These are phyloP conservation scores for Chalcosyrphus nemorum DNA, from an alignment of 2,888 invertebrate species.

Conservation along the genomic window DNA sequence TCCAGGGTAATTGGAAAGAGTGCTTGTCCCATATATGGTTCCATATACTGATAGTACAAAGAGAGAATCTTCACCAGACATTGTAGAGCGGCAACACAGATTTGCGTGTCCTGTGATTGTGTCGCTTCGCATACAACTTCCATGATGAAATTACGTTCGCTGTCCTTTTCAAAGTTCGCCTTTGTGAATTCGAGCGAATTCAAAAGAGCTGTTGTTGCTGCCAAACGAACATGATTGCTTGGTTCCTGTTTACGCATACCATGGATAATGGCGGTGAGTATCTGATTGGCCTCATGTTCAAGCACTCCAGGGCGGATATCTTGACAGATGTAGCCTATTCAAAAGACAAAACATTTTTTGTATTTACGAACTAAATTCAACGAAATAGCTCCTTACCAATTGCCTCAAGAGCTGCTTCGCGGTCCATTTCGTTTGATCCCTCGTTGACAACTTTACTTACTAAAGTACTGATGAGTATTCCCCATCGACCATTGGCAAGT, in stretches of 20 bases:
- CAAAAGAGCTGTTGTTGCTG: constrained; percentile 97
- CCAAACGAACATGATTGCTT: constrained; percentile 95
- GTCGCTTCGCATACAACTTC: constrained; percentile 99
- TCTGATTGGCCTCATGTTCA: constrained; percentile 95
- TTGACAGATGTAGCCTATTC: constrained; percentile 92
- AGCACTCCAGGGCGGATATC: constrained; percentile 98
- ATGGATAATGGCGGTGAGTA: constrained; percentile 98
- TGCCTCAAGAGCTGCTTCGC: constrained; percentile 98
- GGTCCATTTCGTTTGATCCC: constrained; percentile 94
- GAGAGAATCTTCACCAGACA: constrained; percentile 99
- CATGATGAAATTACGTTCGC: constrained; percentile 99
- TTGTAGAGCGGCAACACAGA: constrained; percentile 97
- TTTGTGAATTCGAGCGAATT: constrained; percentile 99
- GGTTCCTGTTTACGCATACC: constrained; percentile 98
- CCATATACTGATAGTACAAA: constrained; percentile 99
- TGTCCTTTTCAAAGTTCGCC: constrained; percentile 98
- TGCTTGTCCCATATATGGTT: constrained; percentile 99
- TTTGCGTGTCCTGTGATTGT: constrained; percentile 94
- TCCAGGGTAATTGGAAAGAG: constrained; percentile 98
- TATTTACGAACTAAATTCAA: not conserved
- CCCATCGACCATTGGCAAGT: constrained; percentile 96
- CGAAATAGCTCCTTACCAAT: constrained; percentile 86
- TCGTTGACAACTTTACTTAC: constrained; percentile 95
- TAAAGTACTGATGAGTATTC: constrained; percentile 92
- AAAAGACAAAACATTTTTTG: not conserved